Conservation (phyloP, 2,113 vertebrate genomes). For the Coryphaenoides rupestris region DNA sequence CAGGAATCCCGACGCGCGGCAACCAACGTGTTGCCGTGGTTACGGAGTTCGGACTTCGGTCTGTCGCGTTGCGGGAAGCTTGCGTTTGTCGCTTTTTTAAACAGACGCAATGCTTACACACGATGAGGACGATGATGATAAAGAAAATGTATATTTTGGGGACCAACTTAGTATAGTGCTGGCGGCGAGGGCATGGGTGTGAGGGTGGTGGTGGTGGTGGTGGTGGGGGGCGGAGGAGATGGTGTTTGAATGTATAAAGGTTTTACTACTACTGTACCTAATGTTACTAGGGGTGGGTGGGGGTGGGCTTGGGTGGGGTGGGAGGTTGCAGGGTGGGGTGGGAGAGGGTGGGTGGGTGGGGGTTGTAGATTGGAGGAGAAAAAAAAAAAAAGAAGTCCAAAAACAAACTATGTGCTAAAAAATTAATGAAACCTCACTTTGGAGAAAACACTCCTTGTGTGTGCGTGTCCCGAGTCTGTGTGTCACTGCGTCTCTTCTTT, state of each 20-base stretch:
- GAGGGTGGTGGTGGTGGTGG: background rate
- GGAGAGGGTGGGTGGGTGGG: slow-evolving; percentile 12
- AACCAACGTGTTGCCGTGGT: too few species aligned
- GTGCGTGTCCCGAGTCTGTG: slow-evolving; percentile 24
- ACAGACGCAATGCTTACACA: slow-evolving; percentile 45
- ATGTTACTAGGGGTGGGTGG: slow-evolving; percentile 33
- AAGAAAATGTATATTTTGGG: slow-evolving; percentile 73
- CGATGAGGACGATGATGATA: slow-evolving; percentile 34
- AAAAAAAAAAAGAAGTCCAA: slow-evolving; percentile 32
- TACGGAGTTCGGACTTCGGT: too few species aligned
- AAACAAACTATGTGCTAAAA: slow-evolving; percentile 60
- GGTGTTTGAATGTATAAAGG: slow-evolving; percentile 66
- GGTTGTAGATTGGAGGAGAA: slow-evolving; percentile 59
- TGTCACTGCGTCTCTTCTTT: background rate
- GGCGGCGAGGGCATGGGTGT: too few species aligned
- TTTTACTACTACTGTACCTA: slow-evolving; percentile 63
- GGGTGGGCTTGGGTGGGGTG: too few species aligned
- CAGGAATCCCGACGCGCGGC: too few species aligned
- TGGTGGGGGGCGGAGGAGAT: background rate
- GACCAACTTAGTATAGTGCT: slow-evolving; percentile 62
- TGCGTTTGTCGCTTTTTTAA: too few species aligned
- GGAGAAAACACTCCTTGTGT: slow-evolving; percentile 56
- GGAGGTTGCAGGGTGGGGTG: too few species aligned
- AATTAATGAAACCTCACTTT: slow-evolving; percentile 74
- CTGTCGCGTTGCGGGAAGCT: slow-evolving; percentile 60